Evolutionary conservation across 1,140 invertebrate genomes (phyloP), one percentile per base, ranked within the genome.

Genomic region (Centruroides sculpturatus): DNA sequence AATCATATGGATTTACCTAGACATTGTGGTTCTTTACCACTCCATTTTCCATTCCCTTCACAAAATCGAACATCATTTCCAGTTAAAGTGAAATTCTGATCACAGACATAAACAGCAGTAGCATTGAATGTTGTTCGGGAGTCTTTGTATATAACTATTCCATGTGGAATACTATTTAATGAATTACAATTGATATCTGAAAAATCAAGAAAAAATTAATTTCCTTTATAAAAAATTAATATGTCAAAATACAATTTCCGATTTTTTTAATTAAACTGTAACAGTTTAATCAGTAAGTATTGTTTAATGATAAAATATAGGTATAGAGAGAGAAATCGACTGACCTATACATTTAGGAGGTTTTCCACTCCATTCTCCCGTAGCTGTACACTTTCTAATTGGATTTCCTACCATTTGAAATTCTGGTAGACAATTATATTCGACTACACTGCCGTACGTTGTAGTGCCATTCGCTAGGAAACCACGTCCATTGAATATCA

Each of bases 341-440:
- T 59, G 46, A 56, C 68, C 68, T 3, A 69, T 48, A 56, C 68
- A 69, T 49, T 63, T 59, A 5, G 69, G 69, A 5, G 62, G 64
- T 48, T 65, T 66, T 4, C 62, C 66, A 54, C 66, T 68, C 66
- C 65, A 71, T 56, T 67, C 62, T 54, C 64, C 66, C 1, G 35
- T 61, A 9, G 66, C 58, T 3, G 59, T 48, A 49, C 67, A 67
- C 9, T 67, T 35, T 74, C 88, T 88, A 67, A 74, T 78, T 0
- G 87, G 85, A 66, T 89, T 84, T 13, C 89, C 89, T 2, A 85
- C 80, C 50, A 88, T 79, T 69, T 87, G 84, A 73, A 81, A 92
- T 64, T 87, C 85, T 7, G 87, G 87, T 57, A 92, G 74, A 70
- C 92, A 96, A 65, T 89, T 85, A 71, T 93, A 95, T 69, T 91